Evolutionary conservation across 2,797 vertebrate species (phyloP), one percentile per base, ranked within the genome.

Genomic region (Bufotes viridis): DNA sequence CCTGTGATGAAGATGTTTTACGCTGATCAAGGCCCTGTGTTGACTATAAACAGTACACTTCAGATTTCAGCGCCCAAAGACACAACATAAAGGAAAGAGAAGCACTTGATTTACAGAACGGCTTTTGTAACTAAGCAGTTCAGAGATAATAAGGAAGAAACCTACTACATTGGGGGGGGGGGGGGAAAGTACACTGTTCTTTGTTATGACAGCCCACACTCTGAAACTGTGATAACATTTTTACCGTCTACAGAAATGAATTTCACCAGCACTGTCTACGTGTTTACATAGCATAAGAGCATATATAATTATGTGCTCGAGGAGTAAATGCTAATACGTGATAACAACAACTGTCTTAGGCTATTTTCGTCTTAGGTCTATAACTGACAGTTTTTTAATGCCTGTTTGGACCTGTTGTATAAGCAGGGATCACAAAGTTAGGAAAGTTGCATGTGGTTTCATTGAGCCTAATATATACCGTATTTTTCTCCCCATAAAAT

Each of bases 141-240:
- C 42, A 78, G 13, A 7, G 65, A 9, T 83, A 29, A 51, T 24
- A 67, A 83, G 67, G 58, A 65, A 26, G 20, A 76, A 76, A 76
- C 53, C 22, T 22, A 13, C 49, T 53, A 20, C 74, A 67, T 49
- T 53, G 51, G 22, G 58, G 74, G 65, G 58, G 51, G 51, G 22
- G 58, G 74, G 65, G 58, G 51, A 53, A 24, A 55, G 81, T 83
- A 53, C 65, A 57, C 15, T 55, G 55, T 78, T 53, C 72, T 76
- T 57, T 58, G 26, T 42, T 78, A 34, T 85, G 74, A 85, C 72
- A 78, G 74, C 42, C 74, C 42, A 51, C 83, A 85, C 83, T 15
- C 7, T 1, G 24, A 61, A 51, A 58, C 69, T 49, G 22, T 51
- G 57, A 58, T 75, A 84, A 75, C 29, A 85, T 63, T 49, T 49